These are phyloP conservation scores for Notoglanidium macrostoma DNA, from an alignment of 2,797 vertebrate genomes.

Conservation along the genomic window DNA sequence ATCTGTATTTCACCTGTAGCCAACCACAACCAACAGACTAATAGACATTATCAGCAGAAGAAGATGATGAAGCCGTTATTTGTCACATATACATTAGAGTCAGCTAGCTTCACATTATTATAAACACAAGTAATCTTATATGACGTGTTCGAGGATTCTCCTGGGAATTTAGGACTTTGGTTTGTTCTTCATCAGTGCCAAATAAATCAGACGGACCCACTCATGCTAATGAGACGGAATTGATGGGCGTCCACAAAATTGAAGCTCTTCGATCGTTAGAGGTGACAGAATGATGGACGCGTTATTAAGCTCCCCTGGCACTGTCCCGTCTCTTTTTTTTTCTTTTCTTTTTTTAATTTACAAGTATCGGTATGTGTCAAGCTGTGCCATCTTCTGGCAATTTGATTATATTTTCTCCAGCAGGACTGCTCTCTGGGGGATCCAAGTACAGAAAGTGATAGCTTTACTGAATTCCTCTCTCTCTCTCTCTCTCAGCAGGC, in stretches of 20 bases:
- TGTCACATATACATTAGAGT: not conserved
- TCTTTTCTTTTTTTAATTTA: conserved; percentile 67
- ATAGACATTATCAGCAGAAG: not conserved
- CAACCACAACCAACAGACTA: not conserved
- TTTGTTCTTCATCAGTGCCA: not conserved
- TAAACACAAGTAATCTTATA: not conserved
- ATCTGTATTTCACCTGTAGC: not conserved
- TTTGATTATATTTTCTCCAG: conserved; percentile 68
- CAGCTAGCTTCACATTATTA: not conserved
- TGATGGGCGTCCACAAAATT: conserved; percentile 37
- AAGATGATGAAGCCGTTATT: not conserved
- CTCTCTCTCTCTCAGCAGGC: not conserved
- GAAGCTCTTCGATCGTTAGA: conserved; percentile 46
- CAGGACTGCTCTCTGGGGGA: conserved; percentile 69
- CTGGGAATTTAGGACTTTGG: not conserved
- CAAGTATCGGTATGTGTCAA: conserved; percentile 66
- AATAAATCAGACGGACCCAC: conserved; percentile 8
- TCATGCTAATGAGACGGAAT: conserved; percentile 25
- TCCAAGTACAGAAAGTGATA: conserved; percentile 70
- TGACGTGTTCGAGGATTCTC: not conserved
- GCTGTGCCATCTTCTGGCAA: conserved; percentile 50
- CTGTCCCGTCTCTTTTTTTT: not conserved
- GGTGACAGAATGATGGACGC: conserved; percentile 56
- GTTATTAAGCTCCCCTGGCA: conserved; percentile 52
- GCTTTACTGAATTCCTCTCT: conserved; percentile 49